Conservation (phyloP, 1,140 invertebrate genomes). For the Cydia strobilella region DNA sequence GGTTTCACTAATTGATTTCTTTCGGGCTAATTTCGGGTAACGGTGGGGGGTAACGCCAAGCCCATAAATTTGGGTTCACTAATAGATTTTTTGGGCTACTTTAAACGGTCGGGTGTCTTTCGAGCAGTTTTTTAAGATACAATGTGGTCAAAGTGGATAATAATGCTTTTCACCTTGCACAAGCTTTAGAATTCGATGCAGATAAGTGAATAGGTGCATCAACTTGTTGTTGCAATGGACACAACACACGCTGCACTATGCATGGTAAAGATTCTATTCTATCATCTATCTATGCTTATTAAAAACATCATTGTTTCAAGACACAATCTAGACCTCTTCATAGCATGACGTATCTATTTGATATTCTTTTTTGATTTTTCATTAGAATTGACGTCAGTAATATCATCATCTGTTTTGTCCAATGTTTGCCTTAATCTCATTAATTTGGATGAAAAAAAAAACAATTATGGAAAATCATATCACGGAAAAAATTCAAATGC, state of each 20-base stretch:
- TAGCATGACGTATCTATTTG: constrained; percentile 2
- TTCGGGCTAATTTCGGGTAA: constrained; percentile 12
- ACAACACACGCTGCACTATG: constrained; percentile 32
- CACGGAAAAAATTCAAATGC: background rate
- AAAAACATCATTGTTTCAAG: constrained; percentile 28
- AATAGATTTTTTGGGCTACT: constrained; percentile 1
- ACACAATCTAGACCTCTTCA: constrained; percentile 24
- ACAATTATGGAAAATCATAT: background rate
- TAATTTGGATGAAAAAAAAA: background rate
- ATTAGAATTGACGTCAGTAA: background rate
- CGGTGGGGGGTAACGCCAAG: constrained; percentile 5
- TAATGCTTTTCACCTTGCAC: constrained; percentile 30
- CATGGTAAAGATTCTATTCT: constrained; percentile 1
- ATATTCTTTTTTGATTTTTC: background rate
- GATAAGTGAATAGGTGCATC: background rate
- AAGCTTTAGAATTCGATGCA: background rate
- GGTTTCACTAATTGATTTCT: constrained; percentile 33
- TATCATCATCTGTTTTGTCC: background rate
- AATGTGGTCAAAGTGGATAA: too few relatives aligned
- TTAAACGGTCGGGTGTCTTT: background rate
- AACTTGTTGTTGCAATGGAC: constrained; percentile 8
- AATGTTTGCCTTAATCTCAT: background rate
- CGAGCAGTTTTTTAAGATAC: background rate
- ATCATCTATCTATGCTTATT: constrained; percentile 24
- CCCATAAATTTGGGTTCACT: constrained; percentile 32